phyloP scores from a whole-genome alignment of 2,113 vertebrate genomes.

The Peromyscus californicus region DNA sequence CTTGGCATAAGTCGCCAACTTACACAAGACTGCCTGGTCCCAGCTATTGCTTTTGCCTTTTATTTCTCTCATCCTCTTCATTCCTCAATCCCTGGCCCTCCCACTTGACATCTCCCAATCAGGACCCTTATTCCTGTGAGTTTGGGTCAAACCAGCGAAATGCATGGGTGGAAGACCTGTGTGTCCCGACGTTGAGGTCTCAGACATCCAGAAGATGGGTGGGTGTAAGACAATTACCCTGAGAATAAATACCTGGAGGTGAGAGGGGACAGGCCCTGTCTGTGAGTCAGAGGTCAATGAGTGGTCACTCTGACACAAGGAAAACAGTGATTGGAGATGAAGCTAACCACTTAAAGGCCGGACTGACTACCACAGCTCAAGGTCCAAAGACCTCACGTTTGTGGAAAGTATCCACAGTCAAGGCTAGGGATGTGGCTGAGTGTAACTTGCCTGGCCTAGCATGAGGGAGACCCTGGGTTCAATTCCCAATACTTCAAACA shows the following conservation, averaged over 20 bases:
- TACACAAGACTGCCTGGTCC: no score
- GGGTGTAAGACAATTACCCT: neutral
- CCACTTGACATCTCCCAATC: no score
- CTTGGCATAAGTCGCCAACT: no score
- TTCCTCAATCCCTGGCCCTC: neutral
- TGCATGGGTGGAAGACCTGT: neutral
- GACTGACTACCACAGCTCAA: neutral
- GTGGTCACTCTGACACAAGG: neutral
- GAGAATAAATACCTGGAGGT: neutral
- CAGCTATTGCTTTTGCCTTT: neutral
- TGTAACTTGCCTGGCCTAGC: neutral
- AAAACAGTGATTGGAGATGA: neutral
- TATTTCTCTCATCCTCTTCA: neutral
- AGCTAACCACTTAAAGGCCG: neutral
- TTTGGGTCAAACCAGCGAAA: neutral
- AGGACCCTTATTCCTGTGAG: neutral
- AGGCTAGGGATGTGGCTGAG: neutral
- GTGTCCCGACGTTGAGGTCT: neutral
- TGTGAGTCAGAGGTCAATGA: neutral
- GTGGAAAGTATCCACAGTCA: neutral
- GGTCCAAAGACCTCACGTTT: neutral
- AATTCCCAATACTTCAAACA: neutral
- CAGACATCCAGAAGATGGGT: neutral
- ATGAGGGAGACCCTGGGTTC: neutral
- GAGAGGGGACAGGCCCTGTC: neutral